A percentile compares a stretch with the other conserved stretches of the same genome.
phyloP scores from a whole-genome alignment of 2,113 vertebrate genomes.

The Thinocorus orbignyianus region DNA sequence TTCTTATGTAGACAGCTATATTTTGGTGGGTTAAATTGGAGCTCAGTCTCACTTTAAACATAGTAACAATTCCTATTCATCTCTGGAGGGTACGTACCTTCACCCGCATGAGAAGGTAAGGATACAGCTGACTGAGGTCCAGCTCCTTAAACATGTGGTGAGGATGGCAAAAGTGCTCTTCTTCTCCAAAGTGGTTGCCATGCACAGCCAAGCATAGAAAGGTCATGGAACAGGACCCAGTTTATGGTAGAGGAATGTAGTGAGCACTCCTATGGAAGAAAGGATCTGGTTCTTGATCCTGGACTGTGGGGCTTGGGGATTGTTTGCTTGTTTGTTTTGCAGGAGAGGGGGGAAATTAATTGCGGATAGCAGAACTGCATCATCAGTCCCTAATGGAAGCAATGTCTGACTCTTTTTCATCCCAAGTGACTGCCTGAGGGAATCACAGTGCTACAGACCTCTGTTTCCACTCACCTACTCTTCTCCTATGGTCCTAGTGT shows the following conservation, averaged over 20 bases:
- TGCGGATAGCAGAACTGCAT: background rate
- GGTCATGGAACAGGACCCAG: background rate
- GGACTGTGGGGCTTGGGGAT: too few relatives aligned
- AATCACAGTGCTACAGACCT: background rate
- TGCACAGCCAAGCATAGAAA: background rate
- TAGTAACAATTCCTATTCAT: background rate
- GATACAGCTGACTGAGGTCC: background rate
- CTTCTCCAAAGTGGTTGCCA: background rate
- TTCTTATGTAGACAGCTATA: background rate
- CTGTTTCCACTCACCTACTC: background rate
- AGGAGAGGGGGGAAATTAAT: background rate
- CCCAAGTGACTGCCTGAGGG: background rate
- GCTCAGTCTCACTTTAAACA: background rate
- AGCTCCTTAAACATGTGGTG: background rate
- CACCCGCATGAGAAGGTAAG: background rate
- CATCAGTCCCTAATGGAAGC: background rate
- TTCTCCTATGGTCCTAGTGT: background rate
- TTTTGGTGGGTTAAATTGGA: background rate
- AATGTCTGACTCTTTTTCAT: background rate
- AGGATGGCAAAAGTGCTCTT: background rate
- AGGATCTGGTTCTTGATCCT: background rate
- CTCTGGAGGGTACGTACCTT: background rate
- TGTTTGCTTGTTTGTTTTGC: background rate
- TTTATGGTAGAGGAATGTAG: accelerated
- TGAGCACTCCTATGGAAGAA: background rate